Percentiles rank a stretch among this genome's conserved stretches.
These are phyloP conservation scores for Solea senegalensis DNA, from an alignment of 2,113 vertebrate genomes.

Conservation along the genomic window DNA sequence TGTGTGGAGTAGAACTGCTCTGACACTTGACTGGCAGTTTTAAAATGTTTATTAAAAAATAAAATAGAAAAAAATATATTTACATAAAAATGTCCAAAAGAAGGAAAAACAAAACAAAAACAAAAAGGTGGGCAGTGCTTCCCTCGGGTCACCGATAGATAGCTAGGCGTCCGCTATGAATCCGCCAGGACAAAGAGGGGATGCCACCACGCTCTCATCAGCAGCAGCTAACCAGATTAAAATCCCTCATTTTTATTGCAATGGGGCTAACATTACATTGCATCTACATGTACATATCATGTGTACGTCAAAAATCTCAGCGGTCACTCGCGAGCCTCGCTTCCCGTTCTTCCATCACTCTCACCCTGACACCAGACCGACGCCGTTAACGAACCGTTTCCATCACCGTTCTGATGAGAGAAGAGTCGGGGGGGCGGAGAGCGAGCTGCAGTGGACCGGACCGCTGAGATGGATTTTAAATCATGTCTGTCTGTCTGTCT, in stretches of 20 bases:
- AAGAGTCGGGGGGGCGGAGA: neutral
- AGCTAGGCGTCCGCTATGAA: constrained; percentile 55
- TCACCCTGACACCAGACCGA: neutral
- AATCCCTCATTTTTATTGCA: constrained; percentile 72
- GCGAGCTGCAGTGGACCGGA: constrained; percentile 5
- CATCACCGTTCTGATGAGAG: neutral
- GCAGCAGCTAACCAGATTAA: constrained; percentile 72
- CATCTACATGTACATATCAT: constrained; percentile 63
- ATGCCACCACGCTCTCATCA: constrained; percentile 63
- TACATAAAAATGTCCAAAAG: constrained; percentile 97
- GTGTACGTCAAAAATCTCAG: constrained; percentile 55
- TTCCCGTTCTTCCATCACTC: constrained; percentile 12
- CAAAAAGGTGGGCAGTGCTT: constrained; percentile 63
- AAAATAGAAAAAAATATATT: constrained; percentile 95
- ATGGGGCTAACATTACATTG: constrained; percentile 58
- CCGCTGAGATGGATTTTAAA: constrained; percentile 56
- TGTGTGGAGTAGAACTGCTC: neutral
- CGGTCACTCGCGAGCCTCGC: neutral
- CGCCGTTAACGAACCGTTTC: neutral
- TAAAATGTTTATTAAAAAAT: constrained; percentile 99
- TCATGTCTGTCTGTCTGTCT: constrained; percentile 50
- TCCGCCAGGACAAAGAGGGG: constrained; percentile 60
- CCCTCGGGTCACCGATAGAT: constrained; percentile 81
- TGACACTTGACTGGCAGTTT: constrained; percentile 66
- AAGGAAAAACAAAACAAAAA: constrained; percentile 51